Evolutionary conservation across 2,113 vertebrate species (phyloP).

Genomic region (Pavo muticus): DNA sequence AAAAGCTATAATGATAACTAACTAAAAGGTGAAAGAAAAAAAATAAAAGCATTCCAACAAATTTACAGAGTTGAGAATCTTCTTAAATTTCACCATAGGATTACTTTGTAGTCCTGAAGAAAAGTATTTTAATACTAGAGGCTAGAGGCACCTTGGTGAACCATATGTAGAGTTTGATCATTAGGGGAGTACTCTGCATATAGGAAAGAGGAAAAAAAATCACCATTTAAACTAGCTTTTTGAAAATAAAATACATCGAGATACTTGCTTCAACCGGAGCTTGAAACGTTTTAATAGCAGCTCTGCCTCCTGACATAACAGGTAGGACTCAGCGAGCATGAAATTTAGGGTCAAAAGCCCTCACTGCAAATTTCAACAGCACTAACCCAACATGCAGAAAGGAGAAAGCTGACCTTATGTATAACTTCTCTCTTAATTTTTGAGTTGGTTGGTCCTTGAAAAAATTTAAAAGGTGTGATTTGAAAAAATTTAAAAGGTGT

Average conservation of each 20-base stretch:
- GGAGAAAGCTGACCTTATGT: not conserved
- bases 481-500: not conserved
- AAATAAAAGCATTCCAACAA: not conserved
- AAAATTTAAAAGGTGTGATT: not conserved
- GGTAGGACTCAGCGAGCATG: not conserved
- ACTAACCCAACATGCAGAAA: not conserved
- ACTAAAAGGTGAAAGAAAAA: not conserved
- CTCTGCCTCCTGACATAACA: not conserved
- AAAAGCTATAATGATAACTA: not conserved
- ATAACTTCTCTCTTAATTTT: not conserved
- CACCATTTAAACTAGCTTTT: not conserved
- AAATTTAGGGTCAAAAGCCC: not conserved
- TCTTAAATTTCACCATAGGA: not conserved
- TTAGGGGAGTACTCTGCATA: not conserved
- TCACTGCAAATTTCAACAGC: not conserved
- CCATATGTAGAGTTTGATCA: not conserved
- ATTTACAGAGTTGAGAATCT: not conserved
- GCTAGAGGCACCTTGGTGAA: not conserved
- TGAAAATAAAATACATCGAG: not conserved
- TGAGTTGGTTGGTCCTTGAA: not conserved
- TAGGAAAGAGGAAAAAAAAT: not conserved
- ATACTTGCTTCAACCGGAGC: not conserved
- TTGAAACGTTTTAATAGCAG: not conserved
- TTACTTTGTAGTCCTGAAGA: not conserved
- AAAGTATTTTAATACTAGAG: not conserved